phyloP scores from a whole-genome alignment of 2,888 invertebrate species.

The Oscheius sp. region DNA sequence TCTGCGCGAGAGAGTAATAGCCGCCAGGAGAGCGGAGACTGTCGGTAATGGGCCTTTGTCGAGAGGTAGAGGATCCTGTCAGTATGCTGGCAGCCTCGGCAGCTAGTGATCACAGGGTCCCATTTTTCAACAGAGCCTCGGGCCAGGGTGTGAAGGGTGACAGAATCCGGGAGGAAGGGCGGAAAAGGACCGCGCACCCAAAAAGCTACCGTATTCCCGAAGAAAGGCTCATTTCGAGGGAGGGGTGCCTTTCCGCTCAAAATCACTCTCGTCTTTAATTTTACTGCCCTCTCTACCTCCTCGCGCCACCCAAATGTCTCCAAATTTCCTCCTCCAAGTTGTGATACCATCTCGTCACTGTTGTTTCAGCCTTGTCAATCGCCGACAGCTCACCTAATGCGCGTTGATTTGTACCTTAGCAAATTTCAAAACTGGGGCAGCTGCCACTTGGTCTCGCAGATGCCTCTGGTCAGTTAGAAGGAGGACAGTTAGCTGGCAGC shows the following conservation, averaged over 20 bases:
- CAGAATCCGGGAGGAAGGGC: neutral
- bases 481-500: slow-evolving; percentile 12
- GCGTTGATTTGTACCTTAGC: slow-evolving; percentile 29
- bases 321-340: neutral
- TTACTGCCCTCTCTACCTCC: neutral
- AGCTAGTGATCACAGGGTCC: neutral
- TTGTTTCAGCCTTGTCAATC: slow-evolving; percentile 41
- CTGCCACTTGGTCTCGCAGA: slow-evolving; percentile 7
- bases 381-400: slow-evolving; percentile 35
- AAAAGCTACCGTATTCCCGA: neutral
- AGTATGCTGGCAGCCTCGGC: slow-evolving; percentile 21
- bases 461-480: slow-evolving; percentile 1
- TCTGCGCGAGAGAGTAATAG: slow-evolving; percentile 1
- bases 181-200: neutral
- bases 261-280: slow-evolving; percentile 3
- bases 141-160: neutral
- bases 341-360: slow-evolving; percentile 11
- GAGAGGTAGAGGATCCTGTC: slow-evolving; percentile 32
- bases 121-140: slow-evolving; percentile 19
- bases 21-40: slow-evolving; percentile 7
- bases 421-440: slow-evolving; percentile 14
- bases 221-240: neutral
- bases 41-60: slow-evolving; percentile 37
- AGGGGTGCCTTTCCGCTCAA: neutral
- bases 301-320: slow-evolving; percentile 2